phyloP scores from a whole-genome alignment of 2,113 vertebrate species.

The Gasterosteus nipponicus region DNA sequence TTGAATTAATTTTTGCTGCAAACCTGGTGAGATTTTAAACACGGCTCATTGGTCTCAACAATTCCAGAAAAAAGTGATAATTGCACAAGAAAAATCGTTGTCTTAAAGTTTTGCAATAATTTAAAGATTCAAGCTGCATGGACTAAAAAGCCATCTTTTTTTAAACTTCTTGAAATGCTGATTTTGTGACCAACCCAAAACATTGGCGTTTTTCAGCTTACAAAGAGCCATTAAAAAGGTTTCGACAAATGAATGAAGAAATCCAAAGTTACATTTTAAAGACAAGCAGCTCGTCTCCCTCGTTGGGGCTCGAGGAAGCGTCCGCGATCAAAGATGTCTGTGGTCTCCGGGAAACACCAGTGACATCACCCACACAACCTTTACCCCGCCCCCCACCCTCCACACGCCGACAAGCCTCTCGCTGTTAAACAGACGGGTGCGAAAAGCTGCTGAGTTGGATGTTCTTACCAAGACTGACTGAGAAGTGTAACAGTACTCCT shows the following conservation, averaged over 20 bases:
- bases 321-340: constrained; percentile 27
- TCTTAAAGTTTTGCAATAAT: background rate
- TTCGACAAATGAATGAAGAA: background rate
- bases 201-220: background rate
- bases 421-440: constrained; percentile 39
- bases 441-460: constrained; percentile 81
- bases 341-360: constrained; percentile 53
- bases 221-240: background rate
- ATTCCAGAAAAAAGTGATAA: background rate
- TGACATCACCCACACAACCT: constrained; percentile 55
- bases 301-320: background rate
- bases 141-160: background rate
- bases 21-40: background rate
- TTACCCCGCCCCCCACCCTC: constrained; percentile 1
- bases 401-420: constrained; percentile 24
- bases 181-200: background rate
- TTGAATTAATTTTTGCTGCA: background rate
- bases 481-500: constrained; percentile 83
- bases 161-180: background rate
- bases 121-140: background rate
- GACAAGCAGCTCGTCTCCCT: background rate
- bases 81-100: background rate
- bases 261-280: background rate
- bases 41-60: background rate
- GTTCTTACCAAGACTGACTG: constrained; percentile 68